These are phyloP conservation scores for Trialeurodes vaporariorum DNA, from an alignment of 1,140 invertebrate species.

Conservation along the genomic window DNA sequence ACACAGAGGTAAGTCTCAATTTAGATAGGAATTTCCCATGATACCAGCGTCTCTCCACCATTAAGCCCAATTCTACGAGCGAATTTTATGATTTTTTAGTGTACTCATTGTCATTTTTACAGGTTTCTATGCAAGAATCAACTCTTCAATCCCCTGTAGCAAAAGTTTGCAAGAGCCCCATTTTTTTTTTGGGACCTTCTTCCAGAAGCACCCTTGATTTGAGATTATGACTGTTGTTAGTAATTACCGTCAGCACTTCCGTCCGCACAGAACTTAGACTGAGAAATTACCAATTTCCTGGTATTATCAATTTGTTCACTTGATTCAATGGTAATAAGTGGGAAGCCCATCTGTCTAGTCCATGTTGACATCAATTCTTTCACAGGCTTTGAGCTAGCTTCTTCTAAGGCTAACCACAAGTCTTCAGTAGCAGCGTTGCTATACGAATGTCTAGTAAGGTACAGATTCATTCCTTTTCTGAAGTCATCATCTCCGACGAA, in stretches of 20 bases:
- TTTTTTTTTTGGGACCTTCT: too few species aligned
- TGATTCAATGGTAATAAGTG: slow-evolving; percentile 42
- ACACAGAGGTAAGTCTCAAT: too few species aligned
- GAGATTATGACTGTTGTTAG: too few species aligned
- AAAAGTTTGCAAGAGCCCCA: too few species aligned
- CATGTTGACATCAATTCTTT: slow-evolving; percentile 86
- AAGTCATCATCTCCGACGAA: slow-evolving; percentile 93
- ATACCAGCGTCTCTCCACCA: too few species aligned
- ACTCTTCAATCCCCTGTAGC: too few species aligned
- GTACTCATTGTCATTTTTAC: too few species aligned
- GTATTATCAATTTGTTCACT: slow-evolving; percentile 38
- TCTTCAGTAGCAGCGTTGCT: slow-evolving; percentile 88
- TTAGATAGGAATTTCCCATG: too few species aligned
- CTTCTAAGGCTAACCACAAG: slow-evolving; percentile 81
- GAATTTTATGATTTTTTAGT: too few species aligned
- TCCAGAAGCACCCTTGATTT: too few species aligned
- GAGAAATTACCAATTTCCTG: slow-evolving; percentile 56
- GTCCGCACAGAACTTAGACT: slow-evolving; percentile 80
- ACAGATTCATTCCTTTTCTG: slow-evolving; percentile 83
- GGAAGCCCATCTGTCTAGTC: slow-evolving; percentile 90
- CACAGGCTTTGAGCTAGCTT: slow-evolving; percentile 82
- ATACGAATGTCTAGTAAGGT: slow-evolving; percentile 80
- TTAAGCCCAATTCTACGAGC: too few species aligned
- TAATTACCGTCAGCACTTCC: slow-evolving; percentile 36
- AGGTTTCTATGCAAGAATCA: too few species aligned